Evolutionary conservation across 2,888 invertebrate species (phyloP).

Genomic region (Spisula subtruncata): DNA sequence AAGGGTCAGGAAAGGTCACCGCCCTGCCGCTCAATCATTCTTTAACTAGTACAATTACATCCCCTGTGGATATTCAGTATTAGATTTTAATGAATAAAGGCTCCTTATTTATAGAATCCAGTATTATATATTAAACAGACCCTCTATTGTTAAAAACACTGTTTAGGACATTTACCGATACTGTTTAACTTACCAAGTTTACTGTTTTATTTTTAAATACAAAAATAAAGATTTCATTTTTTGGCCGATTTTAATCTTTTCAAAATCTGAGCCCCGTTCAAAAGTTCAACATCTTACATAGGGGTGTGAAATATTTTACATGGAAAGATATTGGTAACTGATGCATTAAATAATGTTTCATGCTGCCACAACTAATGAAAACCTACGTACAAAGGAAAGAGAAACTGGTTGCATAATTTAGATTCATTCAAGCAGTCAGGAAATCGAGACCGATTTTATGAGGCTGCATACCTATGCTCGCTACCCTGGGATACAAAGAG

Average conservation of each 20-base stretch:
- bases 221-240: neutral
- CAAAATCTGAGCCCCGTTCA: neutral
- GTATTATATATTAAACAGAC: no score
- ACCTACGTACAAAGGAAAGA: neutral
- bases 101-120: no score
- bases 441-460: neutral
- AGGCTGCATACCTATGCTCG: neutral
- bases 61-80: no score
- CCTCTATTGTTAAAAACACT: no score
- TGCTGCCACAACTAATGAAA: neutral
- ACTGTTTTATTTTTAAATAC: no score
- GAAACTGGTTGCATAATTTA: conserved; percentile 26
- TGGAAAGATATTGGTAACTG: neutral
- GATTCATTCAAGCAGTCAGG: neutral
- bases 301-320: neutral
- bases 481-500: neutral
- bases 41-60: no score
- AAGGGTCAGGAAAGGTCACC: no score
- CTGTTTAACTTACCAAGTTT: no score
- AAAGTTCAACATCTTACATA: conserved; percentile 5
- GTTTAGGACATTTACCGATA: no score
- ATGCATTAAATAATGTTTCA: conserved; percentile 7
- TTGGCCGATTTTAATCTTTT: neutral
- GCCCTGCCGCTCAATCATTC: no score
- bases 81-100: no score